Evolutionary conservation across 2,113 vertebrate genomes (phyloP).

Genomic region (Chauna torquata): DNA sequence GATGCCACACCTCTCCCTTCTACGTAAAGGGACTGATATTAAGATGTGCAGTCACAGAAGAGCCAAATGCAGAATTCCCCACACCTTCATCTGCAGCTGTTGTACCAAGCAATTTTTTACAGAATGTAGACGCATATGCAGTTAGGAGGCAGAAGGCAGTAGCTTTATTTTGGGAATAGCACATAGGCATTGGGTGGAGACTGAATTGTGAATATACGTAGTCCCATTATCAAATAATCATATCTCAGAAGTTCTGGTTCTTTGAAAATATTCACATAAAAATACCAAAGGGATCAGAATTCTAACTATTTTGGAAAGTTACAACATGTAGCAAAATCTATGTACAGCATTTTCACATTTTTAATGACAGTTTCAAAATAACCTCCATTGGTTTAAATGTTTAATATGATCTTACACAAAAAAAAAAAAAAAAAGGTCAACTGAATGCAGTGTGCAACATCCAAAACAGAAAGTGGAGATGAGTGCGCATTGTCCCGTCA

Average conservation of each 20-base stretch:
- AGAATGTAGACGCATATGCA: not conserved
- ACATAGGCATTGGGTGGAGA: not conserved
- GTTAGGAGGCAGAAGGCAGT: slow-evolving; percentile 35
- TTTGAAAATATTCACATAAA: slow-evolving; percentile 60
- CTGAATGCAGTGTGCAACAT: not conserved
- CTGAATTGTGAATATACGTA: not conserved
- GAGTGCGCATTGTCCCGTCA: not conserved
- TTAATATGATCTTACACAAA: not conserved
- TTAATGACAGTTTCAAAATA: not conserved
- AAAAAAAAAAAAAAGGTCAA: not conserved
- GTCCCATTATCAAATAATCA: not conserved
- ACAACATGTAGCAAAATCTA: slow-evolving; percentile 42
- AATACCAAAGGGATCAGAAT: slow-evolving; percentile 22
- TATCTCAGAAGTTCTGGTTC: not conserved
- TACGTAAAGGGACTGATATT: rapidly evolving
- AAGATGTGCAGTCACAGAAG: not conserved
- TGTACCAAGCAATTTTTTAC: not conserved
- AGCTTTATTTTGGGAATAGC: slow-evolving; percentile 66
- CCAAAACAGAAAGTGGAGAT: not conserved
- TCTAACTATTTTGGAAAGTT: not conserved
- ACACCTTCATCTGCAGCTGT: not conserved
- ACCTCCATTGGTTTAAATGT: not conserved
- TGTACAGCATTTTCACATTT: slow-evolving; percentile 42
- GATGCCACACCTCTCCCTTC: not conserved
- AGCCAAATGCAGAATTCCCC: not conserved